A percentile compares a stretch with the other conserved stretches of the same genome.
These are phyloP conservation scores for Heliothis peltigera DNA, from an alignment of 2,888 invertebrate species.

Conservation along the genomic window DNA sequence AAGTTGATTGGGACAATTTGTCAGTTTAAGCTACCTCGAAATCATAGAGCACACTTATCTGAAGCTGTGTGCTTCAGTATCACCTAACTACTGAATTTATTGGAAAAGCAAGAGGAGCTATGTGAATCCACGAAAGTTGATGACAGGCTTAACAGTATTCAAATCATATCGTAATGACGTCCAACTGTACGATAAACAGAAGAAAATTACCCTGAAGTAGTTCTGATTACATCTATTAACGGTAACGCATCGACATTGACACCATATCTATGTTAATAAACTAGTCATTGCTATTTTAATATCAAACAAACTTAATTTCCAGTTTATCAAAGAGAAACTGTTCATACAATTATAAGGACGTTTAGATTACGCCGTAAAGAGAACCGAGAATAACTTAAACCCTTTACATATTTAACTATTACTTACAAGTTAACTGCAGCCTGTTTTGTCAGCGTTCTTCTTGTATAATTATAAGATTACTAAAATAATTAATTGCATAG, in stretches of 20 bases:
- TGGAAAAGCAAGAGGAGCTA: no score
- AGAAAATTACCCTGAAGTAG: constrained; percentile 14
- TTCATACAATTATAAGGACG: not conserved
- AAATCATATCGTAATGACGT: constrained; percentile 37
- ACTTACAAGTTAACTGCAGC: not conserved
- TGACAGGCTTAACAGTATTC: not conserved
- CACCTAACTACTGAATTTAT: no score
- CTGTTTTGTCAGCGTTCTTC: not conserved
- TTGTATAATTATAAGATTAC: not conserved
- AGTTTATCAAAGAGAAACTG: constrained; percentile 5
- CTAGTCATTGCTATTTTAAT: constrained; percentile 1
- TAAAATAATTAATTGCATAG: not conserved
- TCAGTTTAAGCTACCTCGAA: no score
- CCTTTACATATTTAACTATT: not conserved
- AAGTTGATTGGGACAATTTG: no score
- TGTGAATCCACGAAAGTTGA: not conserved
- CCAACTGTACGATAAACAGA: constrained; percentile 18
- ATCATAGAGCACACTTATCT: no score
- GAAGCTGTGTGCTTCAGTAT: no score
- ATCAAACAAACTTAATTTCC: constrained; percentile 13
- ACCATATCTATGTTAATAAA: constrained; percentile 13
- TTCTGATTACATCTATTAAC: not conserved
- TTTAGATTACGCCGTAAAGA: not conserved
- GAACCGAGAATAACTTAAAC: not conserved
- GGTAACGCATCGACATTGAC: constrained; percentile 29